A percentile compares a stretch with the other conserved stretches of the same genome.
Conservation (phyloP, 2,113 vertebrate genomes). For the Ictalurus furcatus region DNA sequence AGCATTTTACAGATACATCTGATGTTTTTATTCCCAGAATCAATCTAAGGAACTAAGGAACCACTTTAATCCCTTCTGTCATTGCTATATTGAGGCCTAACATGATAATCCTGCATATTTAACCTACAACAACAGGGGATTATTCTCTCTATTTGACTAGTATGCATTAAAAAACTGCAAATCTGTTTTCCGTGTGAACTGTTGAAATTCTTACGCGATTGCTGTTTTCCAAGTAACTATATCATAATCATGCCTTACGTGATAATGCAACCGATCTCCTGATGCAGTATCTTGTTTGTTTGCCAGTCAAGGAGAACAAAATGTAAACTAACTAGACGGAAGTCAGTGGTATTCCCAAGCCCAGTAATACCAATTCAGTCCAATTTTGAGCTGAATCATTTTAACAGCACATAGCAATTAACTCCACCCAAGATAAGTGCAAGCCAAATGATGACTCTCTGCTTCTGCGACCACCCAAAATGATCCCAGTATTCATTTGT, state of each 20-base stretch:
- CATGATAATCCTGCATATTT: slow-evolving; percentile 8
- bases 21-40: slow-evolving; percentile 43
- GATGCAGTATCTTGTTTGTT: slow-evolving; percentile 26
- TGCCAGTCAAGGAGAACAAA: slow-evolving; percentile 16
- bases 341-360: slow-evolving; percentile 28
- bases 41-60: slow-evolving; percentile 10
- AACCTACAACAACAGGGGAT: neutral
- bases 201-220: neutral
- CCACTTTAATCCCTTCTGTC: slow-evolving; percentile 24
- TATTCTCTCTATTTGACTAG: neutral
- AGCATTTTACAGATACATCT: slow-evolving; percentile 48
- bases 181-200: neutral
- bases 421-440: slow-evolving; percentile 59
- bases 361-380: slow-evolving; percentile 35
- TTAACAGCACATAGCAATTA: slow-evolving; percentile 49
- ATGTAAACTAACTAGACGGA: slow-evolving; percentile 43
- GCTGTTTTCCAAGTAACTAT: neutral
- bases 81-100: neutral
- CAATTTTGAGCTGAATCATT: slow-evolving; percentile 39
- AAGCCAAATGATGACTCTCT: slow-evolving; percentile 32
- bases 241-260: neutral
- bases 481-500: slow-evolving; percentile 37
- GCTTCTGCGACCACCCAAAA: slow-evolving; percentile 55
- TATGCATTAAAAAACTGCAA: neutral
- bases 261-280: neutral